Percentiles rank a stretch among this genome's conserved stretches.
These are phyloP conservation scores for Phaethornis superciliosus DNA, from an alignment of 2,113 vertebrate genomes.

Conservation along the genomic window DNA sequence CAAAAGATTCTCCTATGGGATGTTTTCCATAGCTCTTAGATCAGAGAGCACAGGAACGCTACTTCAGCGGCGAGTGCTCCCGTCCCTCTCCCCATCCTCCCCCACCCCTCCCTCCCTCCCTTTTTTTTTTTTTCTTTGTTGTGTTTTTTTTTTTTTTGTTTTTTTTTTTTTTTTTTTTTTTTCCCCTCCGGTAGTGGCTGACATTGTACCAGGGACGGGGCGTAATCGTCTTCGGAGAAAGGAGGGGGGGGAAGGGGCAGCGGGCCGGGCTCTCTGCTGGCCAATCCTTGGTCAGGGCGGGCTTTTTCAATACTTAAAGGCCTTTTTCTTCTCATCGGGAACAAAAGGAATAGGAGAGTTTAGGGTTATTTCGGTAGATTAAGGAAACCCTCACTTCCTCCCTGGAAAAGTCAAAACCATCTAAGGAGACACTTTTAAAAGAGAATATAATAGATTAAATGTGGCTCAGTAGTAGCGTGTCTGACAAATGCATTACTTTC, in stretches of 20 bases:
- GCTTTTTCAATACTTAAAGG: slow-evolving; percentile 33
- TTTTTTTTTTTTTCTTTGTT: no score
- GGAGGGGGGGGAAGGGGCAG: neutral
- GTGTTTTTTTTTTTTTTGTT: no score
- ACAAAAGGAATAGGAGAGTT: neutral
- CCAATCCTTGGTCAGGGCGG: slow-evolving; percentile 58
- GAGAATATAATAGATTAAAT: neutral
- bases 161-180: no score
- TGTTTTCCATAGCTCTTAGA: fast-evolving
- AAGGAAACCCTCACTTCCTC: neutral
- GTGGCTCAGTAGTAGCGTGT: slow-evolving; percentile 45
- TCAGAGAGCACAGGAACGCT: fast-evolving
- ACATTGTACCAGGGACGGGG: neutral
- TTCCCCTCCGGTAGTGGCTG: neutral
- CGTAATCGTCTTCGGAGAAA: neutral
- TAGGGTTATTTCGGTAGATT: neutral
- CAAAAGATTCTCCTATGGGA: fast-evolving
- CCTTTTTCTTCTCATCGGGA: neutral
- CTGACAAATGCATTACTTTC: neutral
- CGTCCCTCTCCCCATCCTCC: neutral
- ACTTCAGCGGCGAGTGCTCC: fast-evolving
- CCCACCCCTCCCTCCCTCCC: no score
- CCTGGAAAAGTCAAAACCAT: neutral
- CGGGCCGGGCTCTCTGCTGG: neutral
- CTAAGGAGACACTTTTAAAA: neutral